Percentiles rank a stretch among this genome's conserved stretches.
Evolutionary conservation across 2,113 vertebrate species (phyloP).

Genomic region (Odontophorus gujanensis): DNA sequence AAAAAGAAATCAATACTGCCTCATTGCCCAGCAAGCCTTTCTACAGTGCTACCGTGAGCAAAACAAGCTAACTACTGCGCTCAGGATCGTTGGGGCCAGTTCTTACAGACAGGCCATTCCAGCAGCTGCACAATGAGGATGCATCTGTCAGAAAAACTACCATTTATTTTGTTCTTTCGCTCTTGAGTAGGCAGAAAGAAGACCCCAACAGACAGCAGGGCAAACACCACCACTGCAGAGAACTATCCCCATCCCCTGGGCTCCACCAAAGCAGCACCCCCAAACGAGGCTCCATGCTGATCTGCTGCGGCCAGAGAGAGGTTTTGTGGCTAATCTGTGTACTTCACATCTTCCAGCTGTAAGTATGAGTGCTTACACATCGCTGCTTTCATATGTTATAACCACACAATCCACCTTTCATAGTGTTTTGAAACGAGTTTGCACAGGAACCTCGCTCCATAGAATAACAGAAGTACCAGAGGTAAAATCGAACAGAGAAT

Average conservation of each 20-base stretch:
- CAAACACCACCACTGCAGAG: background rate
- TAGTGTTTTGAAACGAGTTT: background rate
- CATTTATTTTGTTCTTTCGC: background rate
- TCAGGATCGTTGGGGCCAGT: background rate
- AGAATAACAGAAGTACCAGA: fast-evolving
- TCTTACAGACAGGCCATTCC: background rate
- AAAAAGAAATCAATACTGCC: slow-evolving; percentile 82
- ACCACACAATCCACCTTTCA: background rate
- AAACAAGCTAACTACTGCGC: slow-evolving; percentile 69
- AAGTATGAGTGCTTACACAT: fast-evolving
- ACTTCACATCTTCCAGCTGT: background rate
- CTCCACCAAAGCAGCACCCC: background rate
- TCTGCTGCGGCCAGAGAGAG: background rate
- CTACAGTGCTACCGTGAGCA: slow-evolving; percentile 57
- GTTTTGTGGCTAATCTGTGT: fast-evolving
- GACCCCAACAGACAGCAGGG: background rate
- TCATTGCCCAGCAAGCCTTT: slow-evolving; percentile 65
- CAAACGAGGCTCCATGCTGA: fast-evolving
- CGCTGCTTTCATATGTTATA: background rate
- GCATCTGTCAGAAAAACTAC: background rate
- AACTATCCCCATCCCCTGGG: too few species aligned
- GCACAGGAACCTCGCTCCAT: background rate
- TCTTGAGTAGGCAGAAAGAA: background rate
- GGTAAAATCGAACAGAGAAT: background rate
- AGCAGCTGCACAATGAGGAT: background rate